These are phyloP conservation scores for Xylota segnis DNA, from an alignment of 2,888 invertebrate species.

Conservation along the genomic window DNA sequence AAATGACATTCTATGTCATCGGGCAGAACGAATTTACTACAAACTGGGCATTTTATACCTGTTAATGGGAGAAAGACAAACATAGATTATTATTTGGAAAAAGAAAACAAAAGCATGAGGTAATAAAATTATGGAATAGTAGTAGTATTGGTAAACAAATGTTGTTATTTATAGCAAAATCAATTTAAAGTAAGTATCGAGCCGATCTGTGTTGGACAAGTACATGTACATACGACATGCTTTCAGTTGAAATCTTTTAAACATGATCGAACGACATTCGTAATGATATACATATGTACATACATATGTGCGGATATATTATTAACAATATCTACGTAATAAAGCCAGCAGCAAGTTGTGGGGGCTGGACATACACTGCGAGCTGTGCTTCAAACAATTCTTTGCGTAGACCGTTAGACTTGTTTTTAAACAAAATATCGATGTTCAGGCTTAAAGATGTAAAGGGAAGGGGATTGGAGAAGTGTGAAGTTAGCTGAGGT, in stretches of 20 bases:
- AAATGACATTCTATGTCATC: constrained; percentile 99
- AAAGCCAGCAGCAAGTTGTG: not conserved
- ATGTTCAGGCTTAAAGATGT: too few relatives aligned
- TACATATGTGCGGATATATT: not conserved
- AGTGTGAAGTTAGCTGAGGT: too few relatives aligned
- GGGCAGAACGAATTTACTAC: constrained; percentile 98
- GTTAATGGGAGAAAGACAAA: constrained; percentile 78
- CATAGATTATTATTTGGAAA: constrained; percentile 19
- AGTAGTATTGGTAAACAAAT: not conserved
- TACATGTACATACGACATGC: not conserved
- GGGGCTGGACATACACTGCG: not conserved
- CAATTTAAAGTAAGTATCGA: not conserved
- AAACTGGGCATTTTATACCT: constrained; percentile 99
- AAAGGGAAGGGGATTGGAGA: too few relatives aligned
- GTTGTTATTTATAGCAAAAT: not conserved
- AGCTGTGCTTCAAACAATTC: not conserved
- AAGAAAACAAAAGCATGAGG: constrained; percentile 3
- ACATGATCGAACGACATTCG: not conserved
- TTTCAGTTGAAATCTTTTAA: not conserved
- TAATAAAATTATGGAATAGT: not conserved
- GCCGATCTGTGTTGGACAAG: not conserved
- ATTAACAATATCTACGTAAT: not conserved
- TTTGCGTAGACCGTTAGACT: too few relatives aligned
- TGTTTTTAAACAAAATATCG: too few relatives aligned
- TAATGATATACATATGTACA: too few relatives aligned